Evolutionary conservation across 2,888 invertebrate species (phyloP), one percentile per base, ranked within the genome.

Genomic region (Phasia obesa): DNA sequence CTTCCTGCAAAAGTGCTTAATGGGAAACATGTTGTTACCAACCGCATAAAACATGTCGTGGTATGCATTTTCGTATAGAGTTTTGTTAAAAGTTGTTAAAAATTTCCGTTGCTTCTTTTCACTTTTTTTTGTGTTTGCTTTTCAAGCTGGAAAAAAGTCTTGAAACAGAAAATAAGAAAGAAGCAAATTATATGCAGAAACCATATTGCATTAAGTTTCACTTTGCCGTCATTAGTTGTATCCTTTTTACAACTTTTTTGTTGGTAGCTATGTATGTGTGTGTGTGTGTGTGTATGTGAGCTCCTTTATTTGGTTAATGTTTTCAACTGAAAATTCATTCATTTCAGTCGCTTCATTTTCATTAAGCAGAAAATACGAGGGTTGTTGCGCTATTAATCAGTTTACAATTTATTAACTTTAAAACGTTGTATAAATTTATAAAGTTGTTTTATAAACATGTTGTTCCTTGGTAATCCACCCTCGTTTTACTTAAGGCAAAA

Each of bases 161-260:
- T 23, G 17, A 0, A 55, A 31, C 11, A 15, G 2, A 51, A 53
- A 55, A 65, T 17, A 5, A 59, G n/a, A 55, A 25, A 47, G 27
- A 49, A 57, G 51, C 21, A 76, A 62, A 81, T 75, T 62, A 42
- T 74, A 76, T 71, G 53, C 35, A 60, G 15, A 70, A 51, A 59
- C 53, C 65, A 60, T 76, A 65, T 81, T 81, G 81, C 64, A 81
- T 76, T 76, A 76, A 76, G 65, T 81, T 81, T 81, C 81, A 65
- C 76, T 81, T 81, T 71, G 47, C 70, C 75, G 59, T 76, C 76
- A 71, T 81, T 81, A 76, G 81, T 81, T 76, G 75, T 76, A 75
- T 71, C 51, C 75, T 65, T 59, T 75, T 55, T 60, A 49, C n/a
- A 38, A 15, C n/a, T 11, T 27, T 6, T 7, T 42, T 47, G 35